phyloP scores from a whole-genome alignment of 1,140 invertebrate species.

The Cephus cinctus region DNA sequence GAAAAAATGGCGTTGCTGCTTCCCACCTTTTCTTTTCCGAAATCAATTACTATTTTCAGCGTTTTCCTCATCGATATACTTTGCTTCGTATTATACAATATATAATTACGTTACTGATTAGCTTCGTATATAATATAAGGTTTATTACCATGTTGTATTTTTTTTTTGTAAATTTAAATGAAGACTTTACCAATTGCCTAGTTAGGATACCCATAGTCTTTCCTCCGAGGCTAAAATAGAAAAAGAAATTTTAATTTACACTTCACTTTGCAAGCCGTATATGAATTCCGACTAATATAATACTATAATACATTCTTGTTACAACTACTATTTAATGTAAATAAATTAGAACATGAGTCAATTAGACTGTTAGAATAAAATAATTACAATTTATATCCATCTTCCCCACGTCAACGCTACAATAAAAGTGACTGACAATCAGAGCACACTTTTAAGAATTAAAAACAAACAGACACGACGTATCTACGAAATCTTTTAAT shows the following conservation, averaged over 20 bases:
- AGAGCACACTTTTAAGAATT: too few relatives aligned
- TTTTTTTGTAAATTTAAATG: background rate
- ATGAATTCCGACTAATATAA: background rate
- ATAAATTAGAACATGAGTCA: background rate
- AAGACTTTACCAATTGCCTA: slow-evolving; percentile 4
- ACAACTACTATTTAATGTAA: background rate
- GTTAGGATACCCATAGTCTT: slow-evolving; percentile 9
- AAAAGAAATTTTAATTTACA: background rate
- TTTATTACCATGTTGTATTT: background rate
- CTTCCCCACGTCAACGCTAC: too few relatives aligned
- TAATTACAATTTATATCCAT: background rate
- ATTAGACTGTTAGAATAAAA: background rate
- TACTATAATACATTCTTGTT: background rate
- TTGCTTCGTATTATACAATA: too few relatives aligned
- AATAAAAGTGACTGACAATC: too few relatives aligned
- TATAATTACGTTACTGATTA: too few relatives aligned
- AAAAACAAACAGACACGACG: too few relatives aligned
- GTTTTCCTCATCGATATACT: background rate
- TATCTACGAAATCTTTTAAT: too few relatives aligned
- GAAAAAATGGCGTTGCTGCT: background rate
- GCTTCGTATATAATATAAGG: too few relatives aligned
- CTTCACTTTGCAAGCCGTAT: too few relatives aligned
- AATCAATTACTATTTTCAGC: background rate
- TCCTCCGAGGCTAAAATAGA: slow-evolving; percentile 9
- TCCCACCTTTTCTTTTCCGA: background rate